A percentile compares a stretch with the other conserved stretches of the same genome.
These are phyloP conservation scores for Chaenogobius annularis DNA, from an alignment of 2,113 vertebrate genomes.

Conservation along the genomic window DNA sequence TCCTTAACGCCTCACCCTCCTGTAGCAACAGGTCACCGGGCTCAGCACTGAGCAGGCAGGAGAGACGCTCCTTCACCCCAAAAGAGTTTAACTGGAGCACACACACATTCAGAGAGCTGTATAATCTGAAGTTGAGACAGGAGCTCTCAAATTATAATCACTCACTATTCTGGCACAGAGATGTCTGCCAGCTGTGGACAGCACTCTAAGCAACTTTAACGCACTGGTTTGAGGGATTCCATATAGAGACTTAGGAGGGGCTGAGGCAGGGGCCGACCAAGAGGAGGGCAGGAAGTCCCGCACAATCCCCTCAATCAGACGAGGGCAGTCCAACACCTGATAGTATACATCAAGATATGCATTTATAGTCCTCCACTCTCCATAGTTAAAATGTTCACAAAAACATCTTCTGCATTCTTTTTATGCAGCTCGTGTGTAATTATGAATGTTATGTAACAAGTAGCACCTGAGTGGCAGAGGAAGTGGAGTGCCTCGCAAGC, in stretches of 20 bases:
- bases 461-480: slow-evolving; percentile 83
- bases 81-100: slow-evolving; percentile 77
- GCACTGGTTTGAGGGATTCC: slow-evolving; percentile 82
- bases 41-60: slow-evolving; percentile 83
- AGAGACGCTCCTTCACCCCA: slow-evolving; percentile 81
- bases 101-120: not conserved
- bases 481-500: slow-evolving; percentile 86
- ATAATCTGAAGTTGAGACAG: not conserved
- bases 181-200: slow-evolving; percentile 87
- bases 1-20: slow-evolving; percentile 76
- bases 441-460: not conserved
- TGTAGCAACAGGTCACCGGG: slow-evolving; percentile 84
- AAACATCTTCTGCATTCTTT: not conserved
- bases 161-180: slow-evolving; percentile 89
- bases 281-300: slow-evolving; percentile 87
- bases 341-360: not conserved
- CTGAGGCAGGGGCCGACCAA: slow-evolving; percentile 74
- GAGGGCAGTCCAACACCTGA: slow-evolving; percentile 92
- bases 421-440: not conserved
- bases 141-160: not conserved
- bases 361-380: too few relatives aligned
- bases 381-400: not conserved
- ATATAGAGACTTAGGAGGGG: slow-evolving; percentile 74
- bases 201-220: slow-evolving; percentile 91
- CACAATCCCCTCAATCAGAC: slow-evolving; percentile 86